Evolutionary conservation across 2,797 vertebrate species (phyloP), one percentile per base, ranked within the genome.

Genomic region (Ptychadena robeensis): DNA sequence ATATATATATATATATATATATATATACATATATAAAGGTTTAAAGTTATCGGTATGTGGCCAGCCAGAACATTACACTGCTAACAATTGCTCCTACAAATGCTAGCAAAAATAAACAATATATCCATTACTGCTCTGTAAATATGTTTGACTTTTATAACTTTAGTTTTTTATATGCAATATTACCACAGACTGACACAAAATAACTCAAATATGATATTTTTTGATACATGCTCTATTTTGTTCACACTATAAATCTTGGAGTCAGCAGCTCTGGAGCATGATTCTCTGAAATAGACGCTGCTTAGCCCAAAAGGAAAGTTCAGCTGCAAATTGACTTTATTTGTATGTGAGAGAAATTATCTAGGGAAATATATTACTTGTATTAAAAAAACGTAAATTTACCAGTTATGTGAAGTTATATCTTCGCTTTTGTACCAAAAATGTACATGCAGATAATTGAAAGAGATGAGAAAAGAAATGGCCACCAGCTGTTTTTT

Each of bases 401-500:
- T 79, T 66, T 67, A 66, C 44, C 30, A 64, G 71, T 31, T 63
- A 74, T 75, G 18, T 31, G 18, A 30, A 85, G n/a, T 65, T 10
- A 64, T 35, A 28, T 53, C 15, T 80, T 80, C 70, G 71, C 32
- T 80, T 85, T 65, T 7, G 59, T 44, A 64, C 67, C 35, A 28
- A 79, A 80, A 32, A 68, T 75, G 48, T 68, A 53, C 72, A 80
- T 80, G 73, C 44, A 61, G 40, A 73, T 64, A 84, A 74, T 64
- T 64, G 35, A 28, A 68, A 4, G n/a, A 35, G 31, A 85, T 75
- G 9, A 40, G 28, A n/a, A 84, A 57, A 75, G 65, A 74, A 80
- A 73, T 53, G 44, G 63, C 65, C 82, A 80, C 77, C 82, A 80
- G 82, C 82, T 85, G 82, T 68, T 74, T 85, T 64, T 68, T 69